Evolutionary conservation across 2,113 vertebrate species (phyloP).

Genomic region (Sciurus niger): DNA sequence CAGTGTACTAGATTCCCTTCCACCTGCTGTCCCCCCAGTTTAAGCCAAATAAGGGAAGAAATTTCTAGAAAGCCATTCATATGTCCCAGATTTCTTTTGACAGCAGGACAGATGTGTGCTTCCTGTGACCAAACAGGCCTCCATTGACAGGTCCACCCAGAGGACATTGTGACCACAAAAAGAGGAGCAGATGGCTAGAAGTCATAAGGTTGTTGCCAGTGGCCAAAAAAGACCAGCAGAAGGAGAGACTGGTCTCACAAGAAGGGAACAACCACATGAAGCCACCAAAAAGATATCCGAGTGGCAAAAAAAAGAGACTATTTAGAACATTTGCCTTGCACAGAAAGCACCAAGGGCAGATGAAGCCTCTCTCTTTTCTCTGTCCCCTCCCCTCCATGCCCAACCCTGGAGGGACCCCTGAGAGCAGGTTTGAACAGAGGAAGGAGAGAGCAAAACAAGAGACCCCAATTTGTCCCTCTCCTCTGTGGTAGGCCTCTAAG

Average conservation of each 20-base stretch:
- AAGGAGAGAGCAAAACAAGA: neutral
- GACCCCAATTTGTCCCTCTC: neutral
- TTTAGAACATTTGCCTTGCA: neutral
- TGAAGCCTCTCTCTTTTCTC: accelerated
- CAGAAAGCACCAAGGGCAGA: neutral
- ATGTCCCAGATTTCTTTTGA: neutral
- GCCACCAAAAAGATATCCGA: too few species aligned
- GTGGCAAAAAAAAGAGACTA: too few species aligned
- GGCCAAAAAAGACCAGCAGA: neutral
- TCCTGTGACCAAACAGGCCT: neutral
- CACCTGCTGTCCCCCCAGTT: too few species aligned
- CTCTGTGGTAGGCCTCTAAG: neutral
- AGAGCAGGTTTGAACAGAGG: neutral
- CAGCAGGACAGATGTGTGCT: neutral
- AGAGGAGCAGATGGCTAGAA: neutral
- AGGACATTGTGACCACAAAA: neutral
- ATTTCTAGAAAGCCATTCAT: neutral
- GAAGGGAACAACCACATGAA: neutral
- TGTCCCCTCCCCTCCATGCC: neutral
- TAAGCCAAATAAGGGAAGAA: neutral
- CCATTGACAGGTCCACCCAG: neutral
- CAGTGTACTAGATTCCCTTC: too few species aligned
- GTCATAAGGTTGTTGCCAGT: neutral
- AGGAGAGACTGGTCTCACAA: neutral
- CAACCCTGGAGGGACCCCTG: neutral